Base-by-base conservation (phyloP, 2,888 invertebrate species). In the Heteromyza rotundicornis region DNA sequence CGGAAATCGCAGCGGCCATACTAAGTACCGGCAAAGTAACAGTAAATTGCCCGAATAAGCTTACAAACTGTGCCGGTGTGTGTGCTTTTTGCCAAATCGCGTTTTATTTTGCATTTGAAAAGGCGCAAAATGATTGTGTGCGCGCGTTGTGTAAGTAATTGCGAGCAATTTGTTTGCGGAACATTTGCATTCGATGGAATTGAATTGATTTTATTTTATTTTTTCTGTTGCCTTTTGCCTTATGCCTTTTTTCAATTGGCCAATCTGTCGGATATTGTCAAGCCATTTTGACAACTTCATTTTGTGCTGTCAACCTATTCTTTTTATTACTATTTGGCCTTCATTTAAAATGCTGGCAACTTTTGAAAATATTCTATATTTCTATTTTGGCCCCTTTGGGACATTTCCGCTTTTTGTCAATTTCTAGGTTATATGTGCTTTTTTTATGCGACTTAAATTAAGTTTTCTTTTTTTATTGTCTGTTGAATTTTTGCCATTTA, bases 1-100 rank as follows among this genome's bases (percentile, higher is more conserved):
- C 73, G 73, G 73, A 73, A 73, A 72, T 74, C 68, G 64, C 62
- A 64, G 72, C 75, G 66, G 70, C 71, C 71, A 74, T 73, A 72
- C 75, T 73, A 74, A 75, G 73, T 63, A 69, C 60, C 72, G 63
- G 63, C 74, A 73, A 74, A 74, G 74, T 74, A 74, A 74, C 74
- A 70, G 74, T 69, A 74, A 74, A 74, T 75, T 74, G 74, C 24
- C 20, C 57, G 57, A 57, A 57, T 57, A 32, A 27, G 49, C 57
- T 27, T 20, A 20, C 49, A 50, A 17, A 5, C 19, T 27, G 27
- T 27, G 40, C 40, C n/a, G 14, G 2, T n/a, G 10, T 40, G n/a
- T 40, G 14, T 40, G 40, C 3, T 40, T 8, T 3, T 40, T 40
- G 40, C 27, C 27, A 27, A n/a, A n/a, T n/a, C 32, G 40, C 40